Percentiles rank a stretch among this genome's conserved stretches.
These are phyloP conservation scores for Drosophila takahashii DNA, from an alignment of 1,140 invertebrate species.

Conservation along the genomic window DNA sequence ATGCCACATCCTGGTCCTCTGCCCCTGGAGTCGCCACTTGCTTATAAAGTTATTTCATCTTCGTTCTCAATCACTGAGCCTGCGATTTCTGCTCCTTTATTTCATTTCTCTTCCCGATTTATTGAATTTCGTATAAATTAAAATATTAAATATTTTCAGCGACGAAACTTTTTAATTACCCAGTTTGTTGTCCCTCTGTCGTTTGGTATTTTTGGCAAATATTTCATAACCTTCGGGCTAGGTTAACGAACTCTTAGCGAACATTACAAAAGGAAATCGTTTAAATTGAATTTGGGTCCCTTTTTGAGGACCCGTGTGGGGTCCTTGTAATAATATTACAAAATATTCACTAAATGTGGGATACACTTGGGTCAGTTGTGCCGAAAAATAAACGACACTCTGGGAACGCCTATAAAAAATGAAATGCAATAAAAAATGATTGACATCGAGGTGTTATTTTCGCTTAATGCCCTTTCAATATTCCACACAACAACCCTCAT, in stretches of 20 bases:
- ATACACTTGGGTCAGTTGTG: slow-evolving; percentile 23
- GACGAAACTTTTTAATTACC: slow-evolving; percentile 75
- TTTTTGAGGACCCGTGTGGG: slow-evolving; percentile 37
- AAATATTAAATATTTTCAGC: slow-evolving; percentile 80
- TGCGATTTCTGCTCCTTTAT: slow-evolving; percentile 38
- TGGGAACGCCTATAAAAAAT: slow-evolving; percentile 28
- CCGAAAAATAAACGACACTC: slow-evolving; percentile 18
- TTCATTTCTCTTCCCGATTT: slow-evolving; percentile 61
- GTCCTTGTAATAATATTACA: slow-evolving; percentile 13
- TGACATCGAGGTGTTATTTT: slow-evolving; percentile 41
- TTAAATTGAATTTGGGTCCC: slow-evolving; percentile 79
- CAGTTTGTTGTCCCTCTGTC: slow-evolving; percentile 23
- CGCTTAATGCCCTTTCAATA: slow-evolving; percentile 7
- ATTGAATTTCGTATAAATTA: slow-evolving; percentile 84
- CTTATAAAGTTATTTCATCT: slow-evolving; percentile 69
- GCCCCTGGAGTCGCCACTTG: slow-evolving; percentile 7
- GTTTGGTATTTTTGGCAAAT: slow-evolving; percentile 48
- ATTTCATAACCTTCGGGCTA: slow-evolving; percentile 35
- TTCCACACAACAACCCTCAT: slow-evolving; percentile 30
- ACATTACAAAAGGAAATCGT: slow-evolving; percentile 43
- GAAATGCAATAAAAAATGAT: slow-evolving; percentile 29
- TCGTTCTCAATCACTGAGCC: slow-evolving; percentile 67
- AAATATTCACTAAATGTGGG: neutral
- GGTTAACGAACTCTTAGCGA: slow-evolving; percentile 58
- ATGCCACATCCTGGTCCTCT: slow-evolving; percentile 26